phyloP scores from a whole-genome alignment of 1,140 invertebrate genomes.

The Sminthurides bifidus region DNA sequence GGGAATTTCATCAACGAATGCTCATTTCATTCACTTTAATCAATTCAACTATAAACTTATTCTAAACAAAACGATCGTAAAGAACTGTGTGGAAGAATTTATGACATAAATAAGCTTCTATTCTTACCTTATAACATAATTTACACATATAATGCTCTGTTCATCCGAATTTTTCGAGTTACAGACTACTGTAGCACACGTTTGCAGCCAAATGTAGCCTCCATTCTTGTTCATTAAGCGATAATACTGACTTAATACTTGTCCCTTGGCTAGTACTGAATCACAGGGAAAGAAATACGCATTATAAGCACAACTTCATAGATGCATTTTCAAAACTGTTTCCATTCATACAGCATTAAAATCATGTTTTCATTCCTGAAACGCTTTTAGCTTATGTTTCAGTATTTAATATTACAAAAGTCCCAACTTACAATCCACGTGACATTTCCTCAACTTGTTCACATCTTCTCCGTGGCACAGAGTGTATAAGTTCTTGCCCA shows the following conservation, averaged over 20 bases:
- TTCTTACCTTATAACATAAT: slow-evolving; percentile 81
- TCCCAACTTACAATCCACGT: slow-evolving; percentile 73
- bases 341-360: too few relatives aligned
- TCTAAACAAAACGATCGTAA: too few relatives aligned
- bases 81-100: background rate
- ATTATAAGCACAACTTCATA: background rate
- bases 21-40: background rate
- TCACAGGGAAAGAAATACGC: slow-evolving; percentile 35
- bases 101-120: background rate
- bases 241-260: slow-evolving; percentile 91
- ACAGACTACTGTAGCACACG: slow-evolving; percentile 90
- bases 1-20: background rate
- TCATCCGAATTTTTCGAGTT: slow-evolving; percentile 89
- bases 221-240: slow-evolving; percentile 89
- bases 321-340: too few relatives aligned
- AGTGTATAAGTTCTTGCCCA: slow-evolving; percentile 83
- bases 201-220: slow-evolving; percentile 91
- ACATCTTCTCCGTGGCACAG: slow-evolving; percentile 91
- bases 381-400: too few relatives aligned
- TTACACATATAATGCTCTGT: slow-evolving; percentile 90
- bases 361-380: too few relatives aligned
- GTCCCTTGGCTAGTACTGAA: slow-evolving; percentile 89
- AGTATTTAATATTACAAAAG: background rate
- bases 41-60: background rate
- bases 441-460: slow-evolving; percentile 79